These are phyloP conservation scores for Rosalia funebris DNA, from an alignment of 2,888 invertebrate species.

Conservation along the genomic window DNA sequence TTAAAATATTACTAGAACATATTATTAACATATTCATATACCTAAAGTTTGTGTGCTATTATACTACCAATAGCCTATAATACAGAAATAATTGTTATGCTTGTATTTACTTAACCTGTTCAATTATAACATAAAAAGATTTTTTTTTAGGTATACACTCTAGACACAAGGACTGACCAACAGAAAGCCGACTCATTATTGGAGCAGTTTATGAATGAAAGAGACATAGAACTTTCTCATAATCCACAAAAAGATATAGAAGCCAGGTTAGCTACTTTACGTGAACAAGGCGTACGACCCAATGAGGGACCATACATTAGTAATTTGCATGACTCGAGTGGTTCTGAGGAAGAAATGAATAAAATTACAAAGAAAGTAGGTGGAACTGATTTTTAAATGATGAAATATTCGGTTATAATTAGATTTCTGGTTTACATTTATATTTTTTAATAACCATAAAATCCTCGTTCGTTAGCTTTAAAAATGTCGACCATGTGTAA, in stretches of 20 bases:
- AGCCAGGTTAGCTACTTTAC: constrained; percentile 66
- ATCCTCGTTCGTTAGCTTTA: too few species aligned
- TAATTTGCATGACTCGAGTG: constrained; percentile 58
- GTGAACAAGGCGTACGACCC: constrained; percentile 63
- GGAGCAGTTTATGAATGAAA: constrained; percentile 64
- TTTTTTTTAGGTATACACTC: constrained; percentile 62
- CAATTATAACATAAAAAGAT: too few species aligned
- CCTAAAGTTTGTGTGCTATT: too few species aligned
- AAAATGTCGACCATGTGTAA: too few species aligned
- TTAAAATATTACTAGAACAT: too few species aligned
- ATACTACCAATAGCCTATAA: too few species aligned
- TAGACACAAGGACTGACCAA: constrained; percentile 74
- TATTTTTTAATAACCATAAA: too few species aligned
- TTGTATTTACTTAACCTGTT: too few species aligned
- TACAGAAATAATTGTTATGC: too few species aligned
- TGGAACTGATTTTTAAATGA: neutral
- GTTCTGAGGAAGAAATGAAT: constrained; percentile 60
- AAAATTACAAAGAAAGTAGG: constrained; percentile 61
- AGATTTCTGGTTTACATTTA: too few species aligned
- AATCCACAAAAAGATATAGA: constrained; percentile 68
- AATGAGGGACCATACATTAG: constrained; percentile 58
- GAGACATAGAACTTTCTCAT: constrained; percentile 63
- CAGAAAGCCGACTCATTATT: constrained; percentile 79
- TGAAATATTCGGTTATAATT: neutral
- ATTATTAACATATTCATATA: too few species aligned